These are phyloP conservation scores for Melospiza georgiana DNA, from an alignment of 2,113 vertebrate species.

Conservation along the genomic window DNA sequence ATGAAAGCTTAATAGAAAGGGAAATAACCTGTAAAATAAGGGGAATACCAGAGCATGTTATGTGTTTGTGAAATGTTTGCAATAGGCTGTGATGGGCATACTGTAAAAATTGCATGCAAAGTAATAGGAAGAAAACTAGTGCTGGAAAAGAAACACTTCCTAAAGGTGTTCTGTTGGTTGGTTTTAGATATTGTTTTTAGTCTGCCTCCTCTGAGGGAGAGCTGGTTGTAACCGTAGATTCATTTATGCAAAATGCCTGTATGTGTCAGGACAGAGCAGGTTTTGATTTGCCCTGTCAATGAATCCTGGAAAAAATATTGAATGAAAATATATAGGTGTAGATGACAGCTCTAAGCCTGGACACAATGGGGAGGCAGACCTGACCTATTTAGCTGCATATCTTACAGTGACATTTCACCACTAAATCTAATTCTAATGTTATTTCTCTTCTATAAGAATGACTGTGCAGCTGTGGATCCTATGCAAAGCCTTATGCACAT, in stretches of 20 bases:
- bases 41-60: neutral
- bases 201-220: neutral
- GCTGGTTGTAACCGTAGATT: neutral
- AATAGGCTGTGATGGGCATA: neutral
- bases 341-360: neutral
- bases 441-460: neutral
- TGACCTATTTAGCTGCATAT: neutral
- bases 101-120: neutral
- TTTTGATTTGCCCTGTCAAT: neutral
- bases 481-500: neutral
- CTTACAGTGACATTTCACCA: neutral
- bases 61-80: neutral
- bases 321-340: neutral
- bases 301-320: neutral
- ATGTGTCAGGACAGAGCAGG: neutral
- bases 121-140: neutral
- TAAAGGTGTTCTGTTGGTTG: neutral
- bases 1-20: neutral
- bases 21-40: neutral
- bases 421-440: neutral
- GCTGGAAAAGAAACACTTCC: neutral
- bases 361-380: neutral
- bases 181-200: neutral
- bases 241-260: neutral
- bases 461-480: neutral